Percentiles rank a stretch among this genome's conserved stretches.
Conservation (phyloP, 2,113 vertebrate genomes). For the Lasiurus borealis region DNA sequence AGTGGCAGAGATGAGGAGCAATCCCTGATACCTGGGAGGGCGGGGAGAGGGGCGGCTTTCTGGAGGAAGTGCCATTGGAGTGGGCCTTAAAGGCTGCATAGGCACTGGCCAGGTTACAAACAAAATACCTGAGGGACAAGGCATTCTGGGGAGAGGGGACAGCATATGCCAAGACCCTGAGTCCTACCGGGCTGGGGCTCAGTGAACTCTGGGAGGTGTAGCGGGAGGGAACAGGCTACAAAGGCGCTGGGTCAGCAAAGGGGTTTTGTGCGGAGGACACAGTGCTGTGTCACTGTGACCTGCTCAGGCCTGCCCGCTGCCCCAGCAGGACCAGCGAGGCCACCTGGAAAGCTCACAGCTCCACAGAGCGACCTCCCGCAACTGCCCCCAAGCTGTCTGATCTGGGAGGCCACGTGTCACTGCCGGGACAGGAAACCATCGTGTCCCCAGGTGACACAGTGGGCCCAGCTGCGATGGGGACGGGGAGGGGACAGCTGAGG, state of each 20-base stretch:
- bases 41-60: no score
- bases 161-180: not conserved
- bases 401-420: not conserved
- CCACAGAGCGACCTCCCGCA: not conserved
- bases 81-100: not conserved
- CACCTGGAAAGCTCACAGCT: no score
- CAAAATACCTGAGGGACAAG: not conserved
- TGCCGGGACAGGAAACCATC: no score
- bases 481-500: not conserved
- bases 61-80: not conserved
- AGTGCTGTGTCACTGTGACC: not conserved
- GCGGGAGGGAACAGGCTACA: fast-evolving
- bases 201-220: not conserved
- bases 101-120: not conserved
- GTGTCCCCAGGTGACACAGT: not conserved
- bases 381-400: not conserved
- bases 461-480: not conserved
- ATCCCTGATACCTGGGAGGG: no score
- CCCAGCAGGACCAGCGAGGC: no score
- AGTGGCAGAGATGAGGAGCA: no score
- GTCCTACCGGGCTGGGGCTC: fast-evolving
- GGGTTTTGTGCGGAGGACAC: not conserved
- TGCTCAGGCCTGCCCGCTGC: not conserved
- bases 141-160: not conserved
- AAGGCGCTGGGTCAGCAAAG: not conserved